Evolutionary conservation across 2,113 vertebrate species (phyloP).

Genomic region (Excalfactoria chinensis): DNA sequence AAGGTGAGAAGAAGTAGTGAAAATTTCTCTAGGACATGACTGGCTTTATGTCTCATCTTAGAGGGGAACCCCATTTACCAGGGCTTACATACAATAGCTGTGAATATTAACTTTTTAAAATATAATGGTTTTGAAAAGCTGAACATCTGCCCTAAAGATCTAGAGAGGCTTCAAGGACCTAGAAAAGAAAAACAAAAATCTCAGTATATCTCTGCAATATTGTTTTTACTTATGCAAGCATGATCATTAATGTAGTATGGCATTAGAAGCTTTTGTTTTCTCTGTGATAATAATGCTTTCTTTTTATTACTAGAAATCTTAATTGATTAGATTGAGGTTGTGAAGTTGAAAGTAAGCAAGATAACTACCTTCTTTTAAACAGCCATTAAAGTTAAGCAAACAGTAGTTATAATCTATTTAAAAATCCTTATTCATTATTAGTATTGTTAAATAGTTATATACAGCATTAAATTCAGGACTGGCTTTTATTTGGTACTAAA

Average conservation of each 20-base stretch:
- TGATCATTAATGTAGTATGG: neutral
- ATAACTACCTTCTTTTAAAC: neutral
- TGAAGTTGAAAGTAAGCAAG: neutral
- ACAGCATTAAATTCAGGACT: neutral
- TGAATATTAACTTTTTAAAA: neutral
- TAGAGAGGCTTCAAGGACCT: neutral
- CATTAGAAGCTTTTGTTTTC: neutral
- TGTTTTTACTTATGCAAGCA: neutral
- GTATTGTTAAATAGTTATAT: neutral
- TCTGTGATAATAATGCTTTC: neutral
- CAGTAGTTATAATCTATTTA: neutral
- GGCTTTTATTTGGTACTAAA: slow-evolving; percentile 9
- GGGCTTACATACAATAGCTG: too few species aligned
- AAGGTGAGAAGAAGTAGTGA: rapidly evolving
- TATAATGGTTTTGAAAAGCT: neutral
- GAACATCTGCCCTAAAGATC: neutral
- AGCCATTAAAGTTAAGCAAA: neutral
- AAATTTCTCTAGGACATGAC: too few species aligned
- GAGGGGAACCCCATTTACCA: too few species aligned
- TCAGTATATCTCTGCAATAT: neutral
- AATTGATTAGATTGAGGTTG: neutral
- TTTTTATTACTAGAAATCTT: neutral
- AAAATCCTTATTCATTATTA: neutral
- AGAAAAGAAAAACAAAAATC: neutral
- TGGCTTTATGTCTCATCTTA: too few species aligned